Percentiles rank a stretch among this genome's conserved stretches.
Evolutionary conservation across 2,797 vertebrate species (phyloP).

Genomic region (Onychomys arenicola): DNA sequence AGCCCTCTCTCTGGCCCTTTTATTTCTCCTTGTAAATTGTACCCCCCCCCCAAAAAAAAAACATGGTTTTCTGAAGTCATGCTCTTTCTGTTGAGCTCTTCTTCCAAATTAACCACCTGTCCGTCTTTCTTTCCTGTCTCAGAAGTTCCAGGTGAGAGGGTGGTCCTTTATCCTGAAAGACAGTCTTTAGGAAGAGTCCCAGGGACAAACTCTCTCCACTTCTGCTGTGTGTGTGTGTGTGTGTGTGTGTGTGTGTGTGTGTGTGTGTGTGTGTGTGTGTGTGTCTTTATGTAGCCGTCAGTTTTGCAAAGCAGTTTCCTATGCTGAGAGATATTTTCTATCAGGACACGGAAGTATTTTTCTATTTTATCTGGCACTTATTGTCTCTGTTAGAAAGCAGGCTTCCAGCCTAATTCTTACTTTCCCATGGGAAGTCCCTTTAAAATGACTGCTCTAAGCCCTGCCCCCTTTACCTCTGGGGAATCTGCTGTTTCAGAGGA

Average conservation of each 20-base stretch:
- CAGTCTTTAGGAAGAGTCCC: background rate
- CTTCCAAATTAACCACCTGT: background rate
- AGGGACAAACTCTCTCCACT: background rate
- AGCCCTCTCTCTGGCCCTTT: background rate
- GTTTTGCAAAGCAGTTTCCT: background rate
- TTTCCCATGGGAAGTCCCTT: slow-evolving; percentile 6
- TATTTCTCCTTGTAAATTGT: background rate
- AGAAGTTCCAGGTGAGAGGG: background rate
- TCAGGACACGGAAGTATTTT: background rate
- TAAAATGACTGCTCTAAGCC: background rate
- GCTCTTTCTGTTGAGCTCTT: background rate
- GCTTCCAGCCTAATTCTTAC: background rate
- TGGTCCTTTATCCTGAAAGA: slow-evolving; percentile 11
- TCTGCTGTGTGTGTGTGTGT: background rate
- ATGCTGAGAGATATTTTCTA: slow-evolving; percentile 37
- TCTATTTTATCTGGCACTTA: background rate
- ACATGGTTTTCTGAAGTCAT: background rate
- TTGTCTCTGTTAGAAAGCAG: background rate
- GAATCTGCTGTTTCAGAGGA: background rate
- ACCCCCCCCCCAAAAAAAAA: too few species aligned
- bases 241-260: too few species aligned
- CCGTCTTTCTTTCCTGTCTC: background rate
- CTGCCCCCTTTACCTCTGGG: background rate
- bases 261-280: too few species aligned
- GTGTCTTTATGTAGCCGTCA: slow-evolving; percentile 18